Conservation (phyloP, 2,113 vertebrate genomes). For the Ploceus nigricollis region DNA sequence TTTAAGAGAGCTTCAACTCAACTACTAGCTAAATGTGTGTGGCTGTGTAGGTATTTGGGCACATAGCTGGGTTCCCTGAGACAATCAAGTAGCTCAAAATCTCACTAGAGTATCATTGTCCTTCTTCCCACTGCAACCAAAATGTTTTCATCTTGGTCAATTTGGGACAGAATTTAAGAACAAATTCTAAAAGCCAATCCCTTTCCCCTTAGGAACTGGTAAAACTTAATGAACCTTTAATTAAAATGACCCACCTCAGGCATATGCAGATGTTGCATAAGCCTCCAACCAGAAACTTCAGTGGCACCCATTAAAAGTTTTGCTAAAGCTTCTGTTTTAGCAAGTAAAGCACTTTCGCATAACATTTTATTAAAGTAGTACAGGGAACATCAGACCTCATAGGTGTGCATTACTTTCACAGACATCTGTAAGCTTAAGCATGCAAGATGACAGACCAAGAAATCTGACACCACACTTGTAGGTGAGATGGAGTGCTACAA, state of each 20-base stretch:
- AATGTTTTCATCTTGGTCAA: not conserved
- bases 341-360: not conserved
- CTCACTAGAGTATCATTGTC: not conserved
- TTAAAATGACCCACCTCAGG: not conserved
- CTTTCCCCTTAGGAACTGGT: not conserved
- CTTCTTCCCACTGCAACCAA: not conserved
- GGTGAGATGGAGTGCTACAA: not conserved
- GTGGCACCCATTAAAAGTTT: not conserved
- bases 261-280: not conserved
- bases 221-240: not conserved
- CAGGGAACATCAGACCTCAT: not conserved
- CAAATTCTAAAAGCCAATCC: not conserved
- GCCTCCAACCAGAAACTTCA: not conserved
- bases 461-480: not conserved
- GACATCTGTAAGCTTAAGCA: not conserved
- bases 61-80: not conserved
- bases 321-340: not conserved
- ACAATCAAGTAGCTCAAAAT: not conserved
- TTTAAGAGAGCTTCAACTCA: not conserved
- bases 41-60: not conserved
- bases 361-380: not conserved
- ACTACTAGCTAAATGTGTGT: not conserved
- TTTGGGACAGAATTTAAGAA: not conserved
- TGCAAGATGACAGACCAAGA: not conserved
- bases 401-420: not conserved